Base-by-base conservation (phyloP, 2,797 vertebrate genomes). In the Pseudotriccus pelzelni region DNA sequence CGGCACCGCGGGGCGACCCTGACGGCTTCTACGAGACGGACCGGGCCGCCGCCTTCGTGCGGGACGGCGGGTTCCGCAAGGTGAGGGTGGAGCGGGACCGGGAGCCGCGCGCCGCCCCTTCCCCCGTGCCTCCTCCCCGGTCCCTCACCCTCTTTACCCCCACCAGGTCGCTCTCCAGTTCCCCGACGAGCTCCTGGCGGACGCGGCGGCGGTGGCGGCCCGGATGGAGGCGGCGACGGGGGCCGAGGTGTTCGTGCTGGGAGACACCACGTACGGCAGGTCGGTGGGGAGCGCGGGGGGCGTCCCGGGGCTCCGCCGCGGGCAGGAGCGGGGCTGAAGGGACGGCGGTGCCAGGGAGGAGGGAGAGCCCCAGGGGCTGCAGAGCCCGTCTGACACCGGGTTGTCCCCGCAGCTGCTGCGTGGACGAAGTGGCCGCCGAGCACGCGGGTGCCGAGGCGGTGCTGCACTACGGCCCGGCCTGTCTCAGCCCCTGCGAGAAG, bases 251-350 rank as follows among this genome's bases (percentile, higher is more conserved):
- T 99, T 98, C 74, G 97, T 99, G 93, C 95, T 99, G 78, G 99
- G 98, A 36, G 99, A 99, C 84, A 99, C 99, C 1, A 99, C 99
- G 2, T 99, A 99, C 30, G 99, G 99, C 98, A 99, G 99, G 99
- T 99, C 64, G 88, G 94, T 92, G 79, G 41, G 32, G 36, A 12
- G 49, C 6, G 11, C 1, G 21, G 4, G 21, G n/a, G 5, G 5
- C 2, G 50, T 32, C 11, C 27, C 4, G 37, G 20, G 25, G 18
- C 2, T 32, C n/a, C 52, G 32, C 34, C 27, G 8, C 2, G 9
- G 64, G 64, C 32, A 24, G 53, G 24, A 68, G 8, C 3, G 13
- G 49, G 41, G 46, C 34, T 8, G 22, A 34, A 60, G 17, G 41
- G 67, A 43, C 20, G 6, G 32, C 0, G 0, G 55, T 21, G 47